phyloP scores from a whole-genome alignment of 2,888 invertebrate species.

The Philereme vetulata region DNA sequence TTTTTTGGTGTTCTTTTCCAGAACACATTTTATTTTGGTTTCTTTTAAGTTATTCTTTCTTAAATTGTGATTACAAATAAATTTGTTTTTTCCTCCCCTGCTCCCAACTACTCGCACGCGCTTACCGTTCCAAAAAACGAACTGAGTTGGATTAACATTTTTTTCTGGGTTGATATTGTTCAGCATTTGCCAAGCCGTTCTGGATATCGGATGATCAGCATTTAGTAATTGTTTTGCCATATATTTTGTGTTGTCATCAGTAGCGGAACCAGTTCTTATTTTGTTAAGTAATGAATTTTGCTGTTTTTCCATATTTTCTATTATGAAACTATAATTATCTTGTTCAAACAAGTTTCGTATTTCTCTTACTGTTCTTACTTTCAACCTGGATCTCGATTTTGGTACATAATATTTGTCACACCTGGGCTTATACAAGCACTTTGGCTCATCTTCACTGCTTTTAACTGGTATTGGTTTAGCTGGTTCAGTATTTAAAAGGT shows the following conservation, averaged over 20 bases:
- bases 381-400: conserved; percentile 61
- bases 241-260: conserved; percentile 60
- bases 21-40: conserved; percentile 9
- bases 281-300: conserved; percentile 61
- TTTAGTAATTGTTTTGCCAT: conserved; percentile 61
- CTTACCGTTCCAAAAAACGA: conserved; percentile 65
- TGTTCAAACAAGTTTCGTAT: conserved; percentile 66
- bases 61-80: conserved; percentile 60
- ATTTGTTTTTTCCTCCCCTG: conserved; percentile 66
- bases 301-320: conserved; percentile 62
- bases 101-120: conserved; percentile 67
- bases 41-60: conserved; percentile 35
- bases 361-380: conserved; percentile 72
- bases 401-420: conserved; percentile 63
- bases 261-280: conserved; percentile 62
- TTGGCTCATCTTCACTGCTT: conserved; percentile 33
- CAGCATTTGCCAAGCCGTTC: conserved; percentile 74
- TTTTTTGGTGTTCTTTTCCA: conserved; percentile 25
- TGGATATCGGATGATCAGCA: conserved; percentile 59
- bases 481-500: conserved; percentile 55
- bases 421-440: conserved; percentile 59
- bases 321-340: conserved; percentile 58
- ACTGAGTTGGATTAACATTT: conserved; percentile 58
- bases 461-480: conserved; percentile 51
- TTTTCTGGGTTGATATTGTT: conserved; percentile 68